Evolutionary conservation across 2,888 invertebrate species (phyloP).

Genomic region (Sympetrum striolatum): DNA sequence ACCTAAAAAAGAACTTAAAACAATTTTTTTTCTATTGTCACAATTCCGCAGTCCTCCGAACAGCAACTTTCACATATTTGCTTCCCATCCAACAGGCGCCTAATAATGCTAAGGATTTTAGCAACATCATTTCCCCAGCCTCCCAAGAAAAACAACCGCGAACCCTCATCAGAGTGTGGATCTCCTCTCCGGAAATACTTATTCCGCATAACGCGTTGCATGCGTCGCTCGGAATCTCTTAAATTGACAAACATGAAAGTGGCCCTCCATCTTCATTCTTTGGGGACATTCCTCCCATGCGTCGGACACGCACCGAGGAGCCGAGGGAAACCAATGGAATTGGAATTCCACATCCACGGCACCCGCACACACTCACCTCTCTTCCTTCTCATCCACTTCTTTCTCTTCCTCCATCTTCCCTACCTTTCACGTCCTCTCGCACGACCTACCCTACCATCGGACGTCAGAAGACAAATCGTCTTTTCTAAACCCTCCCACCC

Average conservation of each 20-base stretch:
- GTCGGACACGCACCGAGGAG: background rate
- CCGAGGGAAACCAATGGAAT: background rate
- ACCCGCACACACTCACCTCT: background rate
- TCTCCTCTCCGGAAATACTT: background rate
- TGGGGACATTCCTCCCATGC: background rate
- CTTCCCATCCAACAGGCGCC: no score
- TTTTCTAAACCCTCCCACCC: constrained; percentile 9
- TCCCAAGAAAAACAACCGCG: no score
- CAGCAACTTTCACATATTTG: no score
- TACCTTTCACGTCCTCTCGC: background rate
- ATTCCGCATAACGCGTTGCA: background rate
- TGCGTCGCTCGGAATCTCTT: background rate
- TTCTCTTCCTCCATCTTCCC: background rate
- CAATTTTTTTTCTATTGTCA: no score
- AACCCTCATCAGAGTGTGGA: background rate
- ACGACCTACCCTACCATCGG: constrained; percentile 42
- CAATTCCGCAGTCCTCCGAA: no score
- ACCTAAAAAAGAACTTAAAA: no score
- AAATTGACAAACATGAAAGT: background rate
- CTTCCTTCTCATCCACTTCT: background rate
- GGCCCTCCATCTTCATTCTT: background rate
- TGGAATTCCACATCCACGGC: constrained; percentile 22
- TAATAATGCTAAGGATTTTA: no score
- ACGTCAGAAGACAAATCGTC: constrained; percentile 40
- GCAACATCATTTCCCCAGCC: no score